Percentiles rank a stretch among this genome's conserved stretches.
phyloP scores from a whole-genome alignment of 2,888 invertebrate genomes.

The Xanthia icteritia region DNA sequence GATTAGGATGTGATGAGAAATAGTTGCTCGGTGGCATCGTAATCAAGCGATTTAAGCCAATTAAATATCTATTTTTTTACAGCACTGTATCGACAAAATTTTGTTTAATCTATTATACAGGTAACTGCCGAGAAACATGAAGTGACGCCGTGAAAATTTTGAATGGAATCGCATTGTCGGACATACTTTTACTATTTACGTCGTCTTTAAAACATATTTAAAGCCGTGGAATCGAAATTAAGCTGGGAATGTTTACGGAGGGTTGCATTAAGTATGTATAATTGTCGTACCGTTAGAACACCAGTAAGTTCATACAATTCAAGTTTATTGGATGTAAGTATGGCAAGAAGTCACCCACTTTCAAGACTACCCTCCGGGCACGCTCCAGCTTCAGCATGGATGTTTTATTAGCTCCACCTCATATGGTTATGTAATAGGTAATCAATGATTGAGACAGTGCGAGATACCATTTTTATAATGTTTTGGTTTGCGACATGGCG shows the following conservation, averaged over 20 bases:
- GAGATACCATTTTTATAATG: too few relatives aligned
- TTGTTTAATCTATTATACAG: not conserved
- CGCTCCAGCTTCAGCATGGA: too few relatives aligned
- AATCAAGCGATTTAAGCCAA: too few relatives aligned
- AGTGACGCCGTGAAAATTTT: not conserved
- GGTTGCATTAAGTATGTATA: not conserved
- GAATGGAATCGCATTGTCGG: not conserved
- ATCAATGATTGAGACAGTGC: too few relatives aligned
- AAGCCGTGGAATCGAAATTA: not conserved
- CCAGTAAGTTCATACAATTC: constrained; percentile 1
- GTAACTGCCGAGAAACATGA: not conserved
- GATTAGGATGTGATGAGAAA: not conserved
- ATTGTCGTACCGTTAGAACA: not conserved
- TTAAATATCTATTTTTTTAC: too few relatives aligned
- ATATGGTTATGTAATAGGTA: too few relatives aligned
- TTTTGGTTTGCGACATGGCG: too few relatives aligned
- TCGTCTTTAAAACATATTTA: not conserved
- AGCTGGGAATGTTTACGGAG: not conserved
- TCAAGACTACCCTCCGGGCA: too few relatives aligned
- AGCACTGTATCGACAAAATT: not conserved
- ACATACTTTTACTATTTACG: not conserved
- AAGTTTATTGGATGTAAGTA: too few relatives aligned
- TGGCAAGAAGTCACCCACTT: not conserved
- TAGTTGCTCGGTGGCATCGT: not conserved
- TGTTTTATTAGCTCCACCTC: too few relatives aligned